Percentiles rank a stretch among this genome's conserved stretches.
phyloP scores from a whole-genome alignment of 2,888 invertebrate species.

The Rhagonycha lutea region DNA sequence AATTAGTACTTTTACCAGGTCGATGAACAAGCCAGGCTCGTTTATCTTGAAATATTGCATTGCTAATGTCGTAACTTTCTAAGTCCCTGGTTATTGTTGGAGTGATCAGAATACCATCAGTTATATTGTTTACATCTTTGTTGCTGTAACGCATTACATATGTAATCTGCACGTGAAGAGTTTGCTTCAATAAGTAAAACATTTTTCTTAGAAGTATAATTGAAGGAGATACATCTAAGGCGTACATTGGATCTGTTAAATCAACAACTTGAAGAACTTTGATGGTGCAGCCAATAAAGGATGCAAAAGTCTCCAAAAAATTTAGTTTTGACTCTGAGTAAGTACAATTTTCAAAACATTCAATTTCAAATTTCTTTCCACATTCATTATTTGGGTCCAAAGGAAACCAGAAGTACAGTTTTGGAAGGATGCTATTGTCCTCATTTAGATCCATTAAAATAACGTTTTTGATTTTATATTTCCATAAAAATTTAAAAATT shows the following conservation, averaged over 20 bases:
- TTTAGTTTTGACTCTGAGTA: background rate
- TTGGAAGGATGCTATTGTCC: background rate
- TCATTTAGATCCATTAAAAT: background rate
- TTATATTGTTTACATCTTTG: background rate
- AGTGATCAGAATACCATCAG: background rate
- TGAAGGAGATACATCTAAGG: background rate
- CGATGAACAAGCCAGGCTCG: slow-evolving; percentile 1
- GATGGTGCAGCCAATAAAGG: background rate
- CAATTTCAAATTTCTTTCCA: background rate
- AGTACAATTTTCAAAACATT: background rate
- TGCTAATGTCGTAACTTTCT: background rate
- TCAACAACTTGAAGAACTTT: background rate
- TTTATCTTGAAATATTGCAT: background rate
- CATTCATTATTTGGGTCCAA: background rate
- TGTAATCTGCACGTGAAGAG: background rate
- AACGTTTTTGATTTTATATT: background rate
- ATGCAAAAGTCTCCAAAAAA: background rate
- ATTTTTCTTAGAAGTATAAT: background rate
- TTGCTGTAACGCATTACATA: background rate
- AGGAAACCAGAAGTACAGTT: background rate
- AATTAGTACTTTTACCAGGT: background rate
- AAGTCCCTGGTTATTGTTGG: background rate
- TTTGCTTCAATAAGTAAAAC: background rate
- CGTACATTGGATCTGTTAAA: background rate
- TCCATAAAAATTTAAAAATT: background rate